Conservation (phyloP, 2,888 invertebrate genomes). For the Saturnia pavonia region DNA sequence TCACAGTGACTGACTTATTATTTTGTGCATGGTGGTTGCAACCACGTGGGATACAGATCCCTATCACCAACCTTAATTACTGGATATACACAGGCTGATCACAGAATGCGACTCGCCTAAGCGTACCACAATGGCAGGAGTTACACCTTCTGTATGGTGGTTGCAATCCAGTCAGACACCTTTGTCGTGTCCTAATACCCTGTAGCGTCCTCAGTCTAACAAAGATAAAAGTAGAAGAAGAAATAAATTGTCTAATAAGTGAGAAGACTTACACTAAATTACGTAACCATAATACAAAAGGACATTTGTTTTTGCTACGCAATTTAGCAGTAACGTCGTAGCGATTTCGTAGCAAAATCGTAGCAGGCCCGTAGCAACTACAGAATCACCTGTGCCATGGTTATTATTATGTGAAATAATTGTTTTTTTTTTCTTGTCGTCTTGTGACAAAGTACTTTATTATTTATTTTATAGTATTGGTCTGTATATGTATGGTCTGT, state of each 20-base stretch:
- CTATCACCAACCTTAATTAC: no score
- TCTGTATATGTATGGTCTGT: no score
- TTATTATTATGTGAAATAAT: neutral
- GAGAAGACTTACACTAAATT: neutral
- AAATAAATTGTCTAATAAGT: neutral
- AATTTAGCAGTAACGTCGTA: slow-evolving; percentile 3
- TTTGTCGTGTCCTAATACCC: no score
- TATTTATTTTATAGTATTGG: no score
- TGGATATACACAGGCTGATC: no score
- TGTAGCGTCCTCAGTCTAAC: neutral
- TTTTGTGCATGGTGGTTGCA: no score
- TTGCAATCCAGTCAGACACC: no score
- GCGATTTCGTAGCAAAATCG: neutral
- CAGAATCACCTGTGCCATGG: neutral
- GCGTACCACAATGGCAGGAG: no score
- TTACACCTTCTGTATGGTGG: no score
- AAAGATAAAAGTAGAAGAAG: neutral
- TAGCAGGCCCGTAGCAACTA: neutral
- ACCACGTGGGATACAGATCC: no score
- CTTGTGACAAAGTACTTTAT: neutral
- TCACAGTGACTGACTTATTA: no score
- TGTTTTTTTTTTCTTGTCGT: neutral
- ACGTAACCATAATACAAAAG: neutral
- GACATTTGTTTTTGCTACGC: neutral
- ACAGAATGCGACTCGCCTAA: no score